Conservation (phyloP, 1,140 invertebrate genomes). For the Drosophila kurseongensis region DNA sequence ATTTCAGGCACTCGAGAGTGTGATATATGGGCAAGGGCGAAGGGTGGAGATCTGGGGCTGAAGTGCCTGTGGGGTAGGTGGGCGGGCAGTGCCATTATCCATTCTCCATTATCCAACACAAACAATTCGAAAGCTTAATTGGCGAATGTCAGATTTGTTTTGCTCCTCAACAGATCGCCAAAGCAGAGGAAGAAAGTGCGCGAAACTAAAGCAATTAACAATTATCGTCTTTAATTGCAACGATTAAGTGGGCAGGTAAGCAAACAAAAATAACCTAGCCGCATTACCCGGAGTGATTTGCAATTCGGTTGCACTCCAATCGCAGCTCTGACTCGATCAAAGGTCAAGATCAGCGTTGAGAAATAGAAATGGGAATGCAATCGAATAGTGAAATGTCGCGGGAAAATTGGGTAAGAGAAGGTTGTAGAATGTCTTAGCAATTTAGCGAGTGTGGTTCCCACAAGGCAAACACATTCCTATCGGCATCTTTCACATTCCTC, state of each 20-base stretch:
- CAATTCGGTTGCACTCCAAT: conserved; percentile 32
- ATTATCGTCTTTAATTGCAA: conserved; percentile 63
- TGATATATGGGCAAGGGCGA: not conserved
- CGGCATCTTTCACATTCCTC: conserved; percentile 25
- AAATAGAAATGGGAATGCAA: conserved; percentile 15
- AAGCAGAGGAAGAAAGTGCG: conserved; percentile 38
- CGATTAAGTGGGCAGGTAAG: conserved; percentile 54
- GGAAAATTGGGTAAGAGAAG: conserved; percentile 7
- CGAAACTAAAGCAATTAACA: conserved; percentile 68
- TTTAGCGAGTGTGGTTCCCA: not conserved
- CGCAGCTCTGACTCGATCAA: conserved; percentile 26
- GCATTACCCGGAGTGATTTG: conserved; percentile 36
- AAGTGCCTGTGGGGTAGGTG: not conserved
- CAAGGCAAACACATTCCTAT: not conserved
- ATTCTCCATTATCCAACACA: conserved; percentile 41
- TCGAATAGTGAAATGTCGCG: conserved; percentile 20
- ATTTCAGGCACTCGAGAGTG: conserved; percentile 66
- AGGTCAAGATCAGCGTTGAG: conserved; percentile 36
- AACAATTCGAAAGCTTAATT: conserved; percentile 66
- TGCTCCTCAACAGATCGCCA: conserved; percentile 2
- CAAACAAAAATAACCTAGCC: conserved; percentile 20
- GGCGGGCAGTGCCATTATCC: not conserved
- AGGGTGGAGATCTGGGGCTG: not conserved
- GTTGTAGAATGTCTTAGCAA: conserved; percentile 17
- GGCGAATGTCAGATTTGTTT: conserved; percentile 51